These are phyloP conservation scores for Chelidonichthys spinosus DNA, from an alignment of 2,797 vertebrate species.

Conservation along the genomic window DNA sequence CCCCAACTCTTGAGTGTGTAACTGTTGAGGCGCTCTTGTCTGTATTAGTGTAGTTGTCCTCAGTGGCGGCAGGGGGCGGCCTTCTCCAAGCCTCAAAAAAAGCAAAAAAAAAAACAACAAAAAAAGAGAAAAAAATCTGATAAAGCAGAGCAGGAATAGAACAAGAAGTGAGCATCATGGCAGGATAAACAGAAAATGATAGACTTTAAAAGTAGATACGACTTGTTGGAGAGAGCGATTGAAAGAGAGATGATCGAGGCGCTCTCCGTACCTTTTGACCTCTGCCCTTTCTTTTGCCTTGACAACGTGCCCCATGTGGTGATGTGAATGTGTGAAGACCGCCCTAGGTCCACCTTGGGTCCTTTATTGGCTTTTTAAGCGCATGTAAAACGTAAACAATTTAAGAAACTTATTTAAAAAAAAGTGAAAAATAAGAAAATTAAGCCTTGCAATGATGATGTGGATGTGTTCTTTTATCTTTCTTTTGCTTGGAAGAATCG, in stretches of 20 bases:
- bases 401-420: slow-evolving; percentile 85
- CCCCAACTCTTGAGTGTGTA: slow-evolving; percentile 77
- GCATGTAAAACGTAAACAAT: slow-evolving; percentile 90
- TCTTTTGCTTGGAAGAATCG: slow-evolving; percentile 88
- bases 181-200: slow-evolving; percentile 53
- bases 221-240: slow-evolving; percentile 72
- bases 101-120: slow-evolving; percentile 17
- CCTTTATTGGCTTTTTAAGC: slow-evolving; percentile 90
- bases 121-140: slow-evolving; percentile 37
- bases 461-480: slow-evolving; percentile 90
- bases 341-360: slow-evolving; percentile 84
- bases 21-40: slow-evolving; percentile 79
- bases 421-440: slow-evolving; percentile 82
- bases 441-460: slow-evolving; percentile 89
- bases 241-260: slow-evolving; percentile 79
- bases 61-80: slow-evolving; percentile 74
- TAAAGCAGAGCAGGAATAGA: slow-evolving; percentile 58
- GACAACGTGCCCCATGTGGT: slow-evolving; percentile 91
- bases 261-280: slow-evolving; percentile 84
- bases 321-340: slow-evolving; percentile 92
- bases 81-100: slow-evolving; percentile 74
- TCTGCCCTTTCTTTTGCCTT: slow-evolving; percentile 90
- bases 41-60: slow-evolving; percentile 82
- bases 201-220: slow-evolving; percentile 61
- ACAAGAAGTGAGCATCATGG: slow-evolving; percentile 44